These are phyloP conservation scores for Trididemnum clinides DNA, from an alignment of 23 tunicate genomes.

Conservation along the genomic window DNA sequence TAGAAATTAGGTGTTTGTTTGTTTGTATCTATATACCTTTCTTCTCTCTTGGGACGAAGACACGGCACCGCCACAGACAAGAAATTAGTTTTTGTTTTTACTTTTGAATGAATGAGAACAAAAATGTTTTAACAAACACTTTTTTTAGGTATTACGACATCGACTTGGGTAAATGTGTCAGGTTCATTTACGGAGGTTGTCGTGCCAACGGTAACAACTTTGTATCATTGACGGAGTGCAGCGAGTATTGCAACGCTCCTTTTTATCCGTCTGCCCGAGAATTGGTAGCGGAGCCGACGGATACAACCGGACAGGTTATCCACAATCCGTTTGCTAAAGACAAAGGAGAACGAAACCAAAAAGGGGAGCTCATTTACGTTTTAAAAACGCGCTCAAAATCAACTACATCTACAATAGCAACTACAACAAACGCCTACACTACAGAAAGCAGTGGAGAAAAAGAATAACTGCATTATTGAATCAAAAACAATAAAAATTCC, in stretches of 20 bases:
- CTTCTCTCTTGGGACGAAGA: too few relatives aligned
- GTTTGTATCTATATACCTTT: too few relatives aligned
- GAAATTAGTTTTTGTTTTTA: too few relatives aligned
- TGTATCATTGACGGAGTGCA: neutral
- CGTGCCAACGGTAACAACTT: constrained; percentile 21
- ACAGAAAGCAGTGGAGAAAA: too few relatives aligned
- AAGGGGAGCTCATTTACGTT: neutral
- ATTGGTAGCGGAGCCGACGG: neutral
- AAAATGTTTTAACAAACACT: too few relatives aligned
- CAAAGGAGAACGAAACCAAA: neutral
- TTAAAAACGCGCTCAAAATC: neutral
- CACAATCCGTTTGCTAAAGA: neutral
- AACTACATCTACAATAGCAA: neutral
- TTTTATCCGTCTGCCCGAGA: constrained; percentile 7
- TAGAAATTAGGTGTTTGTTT: too few relatives aligned
- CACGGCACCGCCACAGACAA: too few relatives aligned
- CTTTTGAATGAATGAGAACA: too few relatives aligned
- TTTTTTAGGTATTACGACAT: constrained; percentile 10
- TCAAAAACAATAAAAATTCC: too few relatives aligned
- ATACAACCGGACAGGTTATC: neutral
- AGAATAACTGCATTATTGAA: too few relatives aligned
- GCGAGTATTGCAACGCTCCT: neutral
- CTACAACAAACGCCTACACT: neutral
- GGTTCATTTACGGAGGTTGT: constrained; percentile 15
- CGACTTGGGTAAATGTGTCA: neutral